Percentiles rank a stretch among this genome's conserved stretches.
Conservation (phyloP, 2,113 vertebrate species). For the Equus przewalskii region DNA sequence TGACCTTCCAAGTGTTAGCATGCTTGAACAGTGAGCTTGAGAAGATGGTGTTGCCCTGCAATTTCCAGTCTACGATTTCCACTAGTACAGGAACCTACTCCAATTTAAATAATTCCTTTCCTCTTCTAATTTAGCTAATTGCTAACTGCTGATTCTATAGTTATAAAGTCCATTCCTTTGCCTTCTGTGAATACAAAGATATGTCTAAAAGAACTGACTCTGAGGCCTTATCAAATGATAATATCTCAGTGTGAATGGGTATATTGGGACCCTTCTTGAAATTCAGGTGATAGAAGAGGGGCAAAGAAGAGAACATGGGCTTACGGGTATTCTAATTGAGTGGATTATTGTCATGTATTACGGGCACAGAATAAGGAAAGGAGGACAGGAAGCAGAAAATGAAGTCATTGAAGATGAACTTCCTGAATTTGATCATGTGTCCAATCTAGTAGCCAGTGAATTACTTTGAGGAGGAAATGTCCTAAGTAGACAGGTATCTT, state of each 20-base stretch:
- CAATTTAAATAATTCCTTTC: constrained; percentile 21
- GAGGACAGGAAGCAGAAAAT: neutral
- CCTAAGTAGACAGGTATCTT: neutral
- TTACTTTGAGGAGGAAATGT: constrained; percentile 28
- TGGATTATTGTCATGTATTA: neutral
- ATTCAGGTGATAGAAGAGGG: neutral
- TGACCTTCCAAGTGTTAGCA: constrained; percentile 44
- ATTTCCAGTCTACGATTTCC: neutral
- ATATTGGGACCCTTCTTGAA: neutral
- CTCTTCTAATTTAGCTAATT: neutral
- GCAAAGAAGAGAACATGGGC: neutral
- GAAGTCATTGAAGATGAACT: neutral
- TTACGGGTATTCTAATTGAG: neutral
- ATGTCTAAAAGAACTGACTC: neutral
- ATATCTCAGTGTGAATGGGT: neutral
- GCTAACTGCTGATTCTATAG: neutral
- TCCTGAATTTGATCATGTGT: neutral
- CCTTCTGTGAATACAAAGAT: neutral
- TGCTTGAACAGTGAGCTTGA: neutral
- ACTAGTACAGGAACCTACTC: neutral
- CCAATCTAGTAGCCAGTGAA: neutral
- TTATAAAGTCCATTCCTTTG: neutral
- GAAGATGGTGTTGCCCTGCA: neutral
- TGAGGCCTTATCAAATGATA: neutral
- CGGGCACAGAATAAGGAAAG: neutral